Base-by-base conservation (phyloP, 1,140 invertebrate species). In the Mactra quadrangularis region DNA sequence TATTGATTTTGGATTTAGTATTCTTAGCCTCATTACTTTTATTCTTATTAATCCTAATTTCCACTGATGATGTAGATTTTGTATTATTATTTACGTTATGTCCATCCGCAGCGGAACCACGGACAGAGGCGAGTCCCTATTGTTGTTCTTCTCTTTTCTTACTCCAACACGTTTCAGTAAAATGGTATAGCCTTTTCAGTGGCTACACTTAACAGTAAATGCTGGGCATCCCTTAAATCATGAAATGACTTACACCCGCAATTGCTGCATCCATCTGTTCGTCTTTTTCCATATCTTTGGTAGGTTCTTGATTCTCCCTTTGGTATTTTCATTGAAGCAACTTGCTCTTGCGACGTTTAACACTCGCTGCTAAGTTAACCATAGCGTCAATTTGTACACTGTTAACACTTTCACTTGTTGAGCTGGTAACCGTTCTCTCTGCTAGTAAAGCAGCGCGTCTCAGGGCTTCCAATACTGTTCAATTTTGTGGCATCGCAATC, bases 111-210 rank as follows among this genome's bases (percentile, higher is more conserved):
- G n/a, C n/a, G n/a, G n/a, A n/a, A n/a, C n/a, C n/a, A n/a, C n/a
- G n/a, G n/a, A n/a, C n/a, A n/a, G n/a, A n/a, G n/a, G n/a, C 82
- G 82, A 29, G 27, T 71, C 74, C 82, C 82, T 84, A 84, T n/a
- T 84, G 66, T 22, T 3, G 13, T 19, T 75, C 35, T 15, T 45
- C 35, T 9, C 25, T 41, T 2, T n/a, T 2, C n/a, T 33, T 33
- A 22, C 25, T 45, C 1, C 1, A 11, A 45, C 62, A 66, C 3
- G 1, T 41, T 11, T 22, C 33, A 35, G 38, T 41, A 1, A 66
- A 22, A 66, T 66, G 62, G 25, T 38, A 22, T 45, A 2, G n/a
- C 45, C 45, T 41, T 41, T 41, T 17, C 62, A 66, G 38, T 45
- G 25, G 25, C 45, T 66, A 66, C 62, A 66, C 1, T 3, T 7